Conservation (phyloP, 2,113 vertebrate species). For the Setophaga petechia region DNA sequence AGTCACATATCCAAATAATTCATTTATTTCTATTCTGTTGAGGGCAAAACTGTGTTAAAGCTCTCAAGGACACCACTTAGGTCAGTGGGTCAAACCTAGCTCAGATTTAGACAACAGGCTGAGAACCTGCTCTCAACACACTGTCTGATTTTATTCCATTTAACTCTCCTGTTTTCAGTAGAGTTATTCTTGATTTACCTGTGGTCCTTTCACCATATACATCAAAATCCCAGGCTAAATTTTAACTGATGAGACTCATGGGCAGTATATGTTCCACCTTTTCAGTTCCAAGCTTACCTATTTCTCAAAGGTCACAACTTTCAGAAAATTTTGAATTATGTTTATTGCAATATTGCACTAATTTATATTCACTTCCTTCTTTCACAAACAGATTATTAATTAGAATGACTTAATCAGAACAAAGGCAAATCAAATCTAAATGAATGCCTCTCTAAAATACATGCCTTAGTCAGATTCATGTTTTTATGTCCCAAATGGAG, state of each 20-base stretch:
- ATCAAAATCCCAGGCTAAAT: not conserved
- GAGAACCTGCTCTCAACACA: not conserved
- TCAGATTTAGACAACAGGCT: not conserved
- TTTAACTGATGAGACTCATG: not conserved
- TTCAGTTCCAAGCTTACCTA: not conserved
- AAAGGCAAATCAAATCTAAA: not conserved
- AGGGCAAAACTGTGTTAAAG: not conserved
- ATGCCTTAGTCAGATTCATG: not conserved
- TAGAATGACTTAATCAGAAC: not conserved
- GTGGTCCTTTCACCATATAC: not conserved
- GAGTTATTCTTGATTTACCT: not conserved
- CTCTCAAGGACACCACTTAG: not conserved
- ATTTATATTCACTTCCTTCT: not conserved
- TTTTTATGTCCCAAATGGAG: not conserved
- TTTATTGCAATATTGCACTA: not conserved
- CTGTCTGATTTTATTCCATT: not conserved
- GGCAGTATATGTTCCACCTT: not conserved
- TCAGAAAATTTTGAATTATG: not conserved
- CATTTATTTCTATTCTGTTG: not conserved
- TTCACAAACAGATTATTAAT: not conserved
- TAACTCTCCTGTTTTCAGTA: not conserved
- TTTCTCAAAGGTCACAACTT: not conserved
- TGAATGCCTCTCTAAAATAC: not conserved
- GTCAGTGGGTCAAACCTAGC: not conserved
- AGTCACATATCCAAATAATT: not conserved